Evolutionary conservation across 1,140 invertebrate species (phyloP), one percentile per base, ranked within the genome.

Genomic region (Drosophila kanapiae): DNA sequence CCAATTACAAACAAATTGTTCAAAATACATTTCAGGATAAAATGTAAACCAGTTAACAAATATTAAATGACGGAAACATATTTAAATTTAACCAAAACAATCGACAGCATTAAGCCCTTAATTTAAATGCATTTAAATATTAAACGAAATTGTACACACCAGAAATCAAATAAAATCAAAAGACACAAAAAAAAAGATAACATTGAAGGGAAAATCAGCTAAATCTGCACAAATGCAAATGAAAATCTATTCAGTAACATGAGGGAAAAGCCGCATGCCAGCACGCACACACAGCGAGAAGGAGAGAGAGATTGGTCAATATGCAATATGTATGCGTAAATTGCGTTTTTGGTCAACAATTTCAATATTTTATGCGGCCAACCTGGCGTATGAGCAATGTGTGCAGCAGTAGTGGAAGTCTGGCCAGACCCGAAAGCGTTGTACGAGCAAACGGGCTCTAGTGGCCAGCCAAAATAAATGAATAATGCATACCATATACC

Each of bases 361-460:
- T 70, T 70, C 57, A 78, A 78, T 78, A 78, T 78, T 78, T 78
- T 70, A 78, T 78, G 64, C 65, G 58, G 43, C 60, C 38, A 9
- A 65, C 37, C 47, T 54, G 72, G 71, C 72, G 72, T 75, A 75
- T 75, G 72, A 75, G 72, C 71, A 75, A 75, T 57, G 31, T 45
- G n/a, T 37, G 13, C 45, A 11, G 40, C 2, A 16, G 43, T n/a
- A 16, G 23, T 23, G n/a, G 13, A 48, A 43, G 29, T 37, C 51
- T 29, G 18, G 29, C 27, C 14, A 4, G 13, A 31, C 40, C 62
- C 56, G 45, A 59, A 71, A 59, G 42, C 42, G 51, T 49, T 71
- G 67, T 51, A 11, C 48, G 16, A 70, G 38, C 23, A 23, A 23
- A n/a, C n/a, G 1, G 23, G 23, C 18, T 33, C 69, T 49, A 59